Base-by-base conservation (phyloP, 2,113 vertebrate species). In the Petaurus breviceps region DNA sequence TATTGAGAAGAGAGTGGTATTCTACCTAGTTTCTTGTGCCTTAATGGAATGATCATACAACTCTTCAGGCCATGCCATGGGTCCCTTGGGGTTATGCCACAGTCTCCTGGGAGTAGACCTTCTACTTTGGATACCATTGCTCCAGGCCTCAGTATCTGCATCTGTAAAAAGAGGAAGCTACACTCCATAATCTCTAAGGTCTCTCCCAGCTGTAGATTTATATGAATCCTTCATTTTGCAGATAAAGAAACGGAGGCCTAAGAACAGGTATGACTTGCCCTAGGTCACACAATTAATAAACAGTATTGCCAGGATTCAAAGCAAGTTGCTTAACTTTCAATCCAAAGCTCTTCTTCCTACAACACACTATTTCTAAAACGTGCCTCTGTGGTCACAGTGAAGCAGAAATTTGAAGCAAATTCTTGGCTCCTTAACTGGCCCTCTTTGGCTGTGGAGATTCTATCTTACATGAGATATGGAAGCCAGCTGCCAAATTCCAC, bases 401-500 rank as follows among this genome's bases (percentile, higher is more conserved):
- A 96, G 49, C 7, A 91, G 2, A 50, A 89, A 0, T 1, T 37
- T 95, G 55, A 92, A 94, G 92, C 92, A 96, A 77, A 93, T 8
- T 7, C 89, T 93, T 94, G 52, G 54, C 91, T 90, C 93, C 10
- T 90, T 50, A 92, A 95, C 84, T 91, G 2, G 96, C 95, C 95
- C 31, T 95, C 94, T 90, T 93, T 95, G 93, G 53, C 52, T 77
- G 49, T 93, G 25, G 26, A 96, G 95, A 94, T 31, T 51, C 28
- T 10, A 43, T 50, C 3, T 92, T 95, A 89, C 10, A 28, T 90
- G 49, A 96, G 95, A 92, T 97, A 93, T 90, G 89, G 90, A 84
- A 93, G 77, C 46, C 90, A 92, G 37, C 94, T 91, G 94, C 90
- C 96, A 95, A 91, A 96, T 84, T 50, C 89, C 91, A 92, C 84